Percentiles rank a stretch among this genome's conserved stretches.
These are phyloP conservation scores for Drosophila biarmipes DNA, from an alignment of 1,140 invertebrate species.

Conservation along the genomic window DNA sequence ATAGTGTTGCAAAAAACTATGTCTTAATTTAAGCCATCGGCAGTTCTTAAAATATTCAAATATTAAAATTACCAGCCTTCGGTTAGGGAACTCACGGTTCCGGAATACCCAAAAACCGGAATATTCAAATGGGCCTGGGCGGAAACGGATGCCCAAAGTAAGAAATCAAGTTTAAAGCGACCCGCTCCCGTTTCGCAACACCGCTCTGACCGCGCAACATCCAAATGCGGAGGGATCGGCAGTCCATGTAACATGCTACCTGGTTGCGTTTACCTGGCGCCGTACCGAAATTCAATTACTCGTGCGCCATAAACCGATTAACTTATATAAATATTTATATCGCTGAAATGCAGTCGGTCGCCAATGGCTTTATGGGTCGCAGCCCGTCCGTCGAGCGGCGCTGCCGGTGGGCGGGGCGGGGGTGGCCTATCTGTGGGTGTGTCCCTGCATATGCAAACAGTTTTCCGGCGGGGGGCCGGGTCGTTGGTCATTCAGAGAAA, in stretches of 20 bases:
- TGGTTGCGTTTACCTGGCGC: constrained; percentile 52
- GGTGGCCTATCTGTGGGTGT: constrained; percentile 45
- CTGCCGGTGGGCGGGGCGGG: constrained; percentile 18
- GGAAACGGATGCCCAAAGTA: constrained; percentile 26
- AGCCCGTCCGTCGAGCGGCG: constrained; percentile 7
- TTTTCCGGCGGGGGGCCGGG: constrained; percentile 25
- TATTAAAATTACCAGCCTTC: no score
- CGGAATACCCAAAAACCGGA: constrained; percentile 2
- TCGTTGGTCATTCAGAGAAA: constrained; percentile 28
- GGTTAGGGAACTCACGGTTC: neutral
- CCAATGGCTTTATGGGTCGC: constrained; percentile 56
- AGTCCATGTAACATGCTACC: constrained; percentile 35
- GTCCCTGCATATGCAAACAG: constrained; percentile 77
- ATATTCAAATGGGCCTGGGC: neutral
- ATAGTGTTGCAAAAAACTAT: no score
- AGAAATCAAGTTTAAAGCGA: constrained; percentile 44
- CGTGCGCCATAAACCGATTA: constrained; percentile 81
- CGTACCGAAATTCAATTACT: constrained; percentile 76
- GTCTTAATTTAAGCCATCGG: no score
- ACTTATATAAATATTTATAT: constrained; percentile 83
- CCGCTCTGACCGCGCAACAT: constrained; percentile 12
- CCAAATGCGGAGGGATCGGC: neutral
- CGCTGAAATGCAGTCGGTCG: constrained; percentile 67
- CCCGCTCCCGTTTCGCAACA: constrained; percentile 16
- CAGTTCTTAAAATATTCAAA: no score